Evolutionary conservation across 2,888 invertebrate species (phyloP).

Genomic region (Drosophila melanosoma): DNA sequence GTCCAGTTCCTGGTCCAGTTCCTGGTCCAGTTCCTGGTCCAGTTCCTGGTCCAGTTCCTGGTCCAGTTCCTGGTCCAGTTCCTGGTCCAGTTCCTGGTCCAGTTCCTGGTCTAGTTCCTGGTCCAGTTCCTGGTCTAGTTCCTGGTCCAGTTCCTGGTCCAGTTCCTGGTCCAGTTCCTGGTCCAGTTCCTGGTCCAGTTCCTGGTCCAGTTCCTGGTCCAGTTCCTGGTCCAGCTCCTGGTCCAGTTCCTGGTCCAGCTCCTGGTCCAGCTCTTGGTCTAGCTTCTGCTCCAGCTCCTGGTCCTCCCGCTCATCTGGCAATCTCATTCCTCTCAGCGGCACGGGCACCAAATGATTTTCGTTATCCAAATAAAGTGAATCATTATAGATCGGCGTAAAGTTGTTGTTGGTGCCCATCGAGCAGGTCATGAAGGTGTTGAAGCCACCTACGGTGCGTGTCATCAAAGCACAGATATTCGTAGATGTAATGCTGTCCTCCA

Average conservation of each 20-base stretch:
- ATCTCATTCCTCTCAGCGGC: conserved; percentile 44
- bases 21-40: no score
- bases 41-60: no score
- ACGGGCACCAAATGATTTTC: conserved; percentile 81
- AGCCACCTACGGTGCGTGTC: conserved; percentile 90
- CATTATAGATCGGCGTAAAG: conserved; percentile 90
- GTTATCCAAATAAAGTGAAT: conserved; percentile 81
- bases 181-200: conserved; percentile 27
- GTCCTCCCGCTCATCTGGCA: conserved; percentile 65
- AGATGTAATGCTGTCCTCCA: conserved; percentile 13
- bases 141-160: not conserved
- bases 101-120: not conserved
- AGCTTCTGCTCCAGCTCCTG: conserved; percentile 3
- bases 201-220: conserved; percentile 29
- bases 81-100: no score
- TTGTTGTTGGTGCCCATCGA: conserved; percentile 89
- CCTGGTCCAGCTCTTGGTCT: not conserved
- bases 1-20: no score
- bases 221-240: not conserved
- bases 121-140: not conserved
- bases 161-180: not conserved
- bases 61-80: no score
- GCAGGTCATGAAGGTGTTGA: conserved; percentile 89
- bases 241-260: not conserved
- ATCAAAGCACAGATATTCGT: conserved; percentile 85